Base-by-base conservation (phyloP, 2,797 vertebrate genomes). In the Schizopygopsis malacanthus region DNA sequence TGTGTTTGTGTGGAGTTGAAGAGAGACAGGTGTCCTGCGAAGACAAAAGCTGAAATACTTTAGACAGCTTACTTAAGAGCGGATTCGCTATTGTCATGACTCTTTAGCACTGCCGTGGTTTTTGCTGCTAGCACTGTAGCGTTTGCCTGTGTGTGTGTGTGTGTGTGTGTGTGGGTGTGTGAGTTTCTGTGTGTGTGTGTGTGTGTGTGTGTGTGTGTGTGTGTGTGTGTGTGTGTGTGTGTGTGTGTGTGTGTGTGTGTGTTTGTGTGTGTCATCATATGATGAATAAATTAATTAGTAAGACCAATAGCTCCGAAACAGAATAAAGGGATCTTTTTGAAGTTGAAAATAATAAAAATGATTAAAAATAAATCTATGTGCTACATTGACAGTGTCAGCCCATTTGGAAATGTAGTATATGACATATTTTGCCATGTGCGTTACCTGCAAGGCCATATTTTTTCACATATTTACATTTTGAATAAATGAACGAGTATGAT, bases 91-190 rank as follows among this genome's bases (percentile, higher is more conserved):
- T 79, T 81, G 33, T 79, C 79, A 15, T 73, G 56, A 43, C 56
- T 67, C 11, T 52, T 59, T 37, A 43, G 59, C 47, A 43, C 22
- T 73, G 25, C 16, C 22, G 28, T 54, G 65, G 73, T 54, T 84
- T 69, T 28, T 39, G 63, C 79, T 79, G n/a, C 86, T 89, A 70
- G 91, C 89, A 89, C 88, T 82, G 81, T 88, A 72, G 33, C 85
- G 71, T 80, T 87, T 87, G 87, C 83, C 69, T 43, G 12, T 4
- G 37, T 78, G 43, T 85, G 43, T 37, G 39, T 81, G 67, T 79
- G n/a, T 85, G 41, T 67, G 80, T 80, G 59, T 88, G 56, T 80
- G 81, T 52, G 76, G 59, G 76, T 41, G 80, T 41, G 18, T 4
- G 37, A 70, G 54, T 85, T 37, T n/a, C n/a, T 37, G 47, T 81